A percentile compares a stretch with the other conserved stretches of the same genome.
These are phyloP conservation scores for Chelonus formosanus DNA, from an alignment of 2,888 invertebrate species.

Conservation along the genomic window DNA sequence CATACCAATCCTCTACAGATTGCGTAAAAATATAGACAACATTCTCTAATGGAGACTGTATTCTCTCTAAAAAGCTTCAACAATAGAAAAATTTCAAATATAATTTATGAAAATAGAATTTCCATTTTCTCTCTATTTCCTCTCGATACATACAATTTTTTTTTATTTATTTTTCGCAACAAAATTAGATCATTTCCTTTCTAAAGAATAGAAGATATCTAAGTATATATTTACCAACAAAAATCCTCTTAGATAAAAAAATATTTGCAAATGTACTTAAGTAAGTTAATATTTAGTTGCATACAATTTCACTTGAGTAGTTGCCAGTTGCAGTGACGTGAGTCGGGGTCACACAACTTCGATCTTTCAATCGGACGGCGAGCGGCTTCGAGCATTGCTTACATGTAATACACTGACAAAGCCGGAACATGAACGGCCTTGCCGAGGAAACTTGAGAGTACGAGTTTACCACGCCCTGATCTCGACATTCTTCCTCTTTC, in stretches of 20 bases:
- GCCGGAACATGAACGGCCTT: constrained; percentile 62
- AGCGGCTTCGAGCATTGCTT: constrained; percentile 4
- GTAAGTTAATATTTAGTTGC: constrained; percentile 5
- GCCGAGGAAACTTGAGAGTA: constrained; percentile 55
- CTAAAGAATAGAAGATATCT: too few relatives aligned
- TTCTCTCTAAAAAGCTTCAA: too few relatives aligned
- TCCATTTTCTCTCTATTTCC: too few relatives aligned
- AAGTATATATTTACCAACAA: too few relatives aligned
- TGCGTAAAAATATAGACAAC: too few relatives aligned
- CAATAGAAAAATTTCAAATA: too few relatives aligned
- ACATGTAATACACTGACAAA: constrained; percentile 39
- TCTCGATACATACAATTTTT: too few relatives aligned
- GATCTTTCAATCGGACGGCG: constrained; percentile 24
- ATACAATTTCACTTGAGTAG: constrained; percentile 23
- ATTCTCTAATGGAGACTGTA: too few relatives aligned
- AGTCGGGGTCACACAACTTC: constrained; percentile 31
- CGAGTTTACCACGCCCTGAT: constrained; percentile 59
- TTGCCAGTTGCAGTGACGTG: constrained; percentile 2
- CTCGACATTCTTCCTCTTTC: constrained; percentile 35
- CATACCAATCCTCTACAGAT: too few relatives aligned
- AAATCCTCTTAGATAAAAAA: neutral
- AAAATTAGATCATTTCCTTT: too few relatives aligned
- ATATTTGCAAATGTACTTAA: neutral
- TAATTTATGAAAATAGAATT: too few relatives aligned
- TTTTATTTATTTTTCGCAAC: too few relatives aligned